Conservation (phyloP, 2,888 invertebrate genomes). For the Maniola hyperantus region DNA sequence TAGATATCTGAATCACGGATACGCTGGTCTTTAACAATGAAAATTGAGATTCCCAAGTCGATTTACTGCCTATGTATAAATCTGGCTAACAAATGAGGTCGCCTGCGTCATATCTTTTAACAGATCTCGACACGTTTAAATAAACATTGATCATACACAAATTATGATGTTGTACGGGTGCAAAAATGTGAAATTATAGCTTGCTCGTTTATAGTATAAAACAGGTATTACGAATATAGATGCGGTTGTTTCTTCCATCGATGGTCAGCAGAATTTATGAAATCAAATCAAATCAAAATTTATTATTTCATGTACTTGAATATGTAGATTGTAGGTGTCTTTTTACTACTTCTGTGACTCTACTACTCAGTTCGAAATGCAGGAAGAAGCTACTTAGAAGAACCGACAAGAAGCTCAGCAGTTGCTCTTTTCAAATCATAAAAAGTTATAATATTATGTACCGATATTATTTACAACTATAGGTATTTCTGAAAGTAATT, state of each 20-base stretch:
- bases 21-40: slow-evolving; percentile 6
- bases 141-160: slow-evolving; percentile 54
- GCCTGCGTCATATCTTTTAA: slow-evolving; percentile 59
- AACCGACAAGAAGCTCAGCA: too few relatives aligned
- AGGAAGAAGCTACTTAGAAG: too few relatives aligned
- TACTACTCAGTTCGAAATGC: too few relatives aligned
- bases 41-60: slow-evolving; percentile 26
- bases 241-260: not conserved
- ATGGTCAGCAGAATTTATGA: not conserved
- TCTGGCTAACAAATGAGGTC: slow-evolving; percentile 53
- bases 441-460: too few relatives aligned
- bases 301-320: too few relatives aligned
- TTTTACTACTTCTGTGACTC: too few relatives aligned
- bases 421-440: too few relatives aligned
- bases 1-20: not conserved
- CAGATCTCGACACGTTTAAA: slow-evolving; percentile 61
- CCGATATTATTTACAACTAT: too few relatives aligned
- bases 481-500: too few relatives aligned
- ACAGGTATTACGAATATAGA: not conserved
- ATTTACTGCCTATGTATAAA: slow-evolving; percentile 30
- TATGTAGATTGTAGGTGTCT: too few relatives aligned
- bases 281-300: too few relatives aligned
- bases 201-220: slow-evolving; percentile 1
- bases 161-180: slow-evolving; percentile 60
- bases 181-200: slow-evolving; percentile 19